Base-by-base conservation (phyloP, 35 echinoderm and acorn worm genomes). In the Apostichopus californicus region DNA sequence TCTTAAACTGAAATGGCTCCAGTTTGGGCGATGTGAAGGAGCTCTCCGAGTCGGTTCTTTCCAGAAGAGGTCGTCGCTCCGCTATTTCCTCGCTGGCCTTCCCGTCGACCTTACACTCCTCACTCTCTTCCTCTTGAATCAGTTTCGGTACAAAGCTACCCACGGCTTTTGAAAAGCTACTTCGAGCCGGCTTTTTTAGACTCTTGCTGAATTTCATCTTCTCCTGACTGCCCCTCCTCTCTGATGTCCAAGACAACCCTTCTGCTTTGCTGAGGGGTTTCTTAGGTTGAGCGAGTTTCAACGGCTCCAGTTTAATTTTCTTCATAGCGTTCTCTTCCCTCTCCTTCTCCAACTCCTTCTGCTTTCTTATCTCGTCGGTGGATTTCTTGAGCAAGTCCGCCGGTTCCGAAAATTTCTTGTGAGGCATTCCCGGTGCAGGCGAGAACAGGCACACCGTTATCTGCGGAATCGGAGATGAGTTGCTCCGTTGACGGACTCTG, bases 1-100 rank as follows among this genome's bases (percentile, higher is more conserved):
- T 99, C 88, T 92, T 99, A 61, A 99, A 99, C 83, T 95, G 92
- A 55, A 99, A 86, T 54, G 97, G 97, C 86, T 99, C 95, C 52
- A 94, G 78, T 79, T 96, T 99, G 6, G 95, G 93, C 46, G 95
- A 90, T 25, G 77, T 91, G 72, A 91, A 91, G 12, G 71, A 78
- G n/a, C 71, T 78, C 20, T 59, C 72, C 8, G 89, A 78, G 34
- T 91, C 89, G 3, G 77, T 78, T 52, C 72, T 77, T 18, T 91
- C 72, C 10, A 91, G 71, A 12, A 91, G 89, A 0, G 89, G 89
- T 15, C 89, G 28, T 54, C 54, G 9, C 14, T 91, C 89, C 15
- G 55, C 89, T 7, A 54, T 54, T 56, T 91, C 77, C 34, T 89
- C 24, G 10, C 22, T 63, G 20, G 2, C 68, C 4, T 89, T 89